Conservation (phyloP, 2,888 invertebrate species). For the Drosophila mayaguana region DNA sequence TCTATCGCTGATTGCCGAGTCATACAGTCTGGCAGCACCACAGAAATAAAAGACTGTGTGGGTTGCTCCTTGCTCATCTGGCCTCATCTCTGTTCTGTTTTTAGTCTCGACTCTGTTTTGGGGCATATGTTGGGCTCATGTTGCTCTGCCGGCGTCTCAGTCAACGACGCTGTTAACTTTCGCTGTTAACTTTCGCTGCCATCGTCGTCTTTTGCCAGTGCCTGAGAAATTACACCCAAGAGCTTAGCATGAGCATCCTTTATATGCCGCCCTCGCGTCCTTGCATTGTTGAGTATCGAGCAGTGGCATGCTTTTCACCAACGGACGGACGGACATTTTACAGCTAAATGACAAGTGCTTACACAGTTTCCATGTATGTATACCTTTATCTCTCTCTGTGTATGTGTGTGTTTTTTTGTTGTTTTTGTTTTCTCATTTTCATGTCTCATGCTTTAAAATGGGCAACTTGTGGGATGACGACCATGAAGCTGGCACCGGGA, state of each 20-base stretch:
- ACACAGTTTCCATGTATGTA: constrained; percentile 34
- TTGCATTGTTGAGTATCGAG: constrained; percentile 46
- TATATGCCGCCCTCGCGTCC: constrained; percentile 12
- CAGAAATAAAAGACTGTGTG: constrained; percentile 18
- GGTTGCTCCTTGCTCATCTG: constrained; percentile 38
- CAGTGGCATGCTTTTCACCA: constrained; percentile 59
- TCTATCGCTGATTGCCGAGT: constrained; percentile 42
- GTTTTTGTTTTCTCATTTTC: constrained; percentile 7
- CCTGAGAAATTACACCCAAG: constrained; percentile 67
- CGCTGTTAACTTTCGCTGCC: constrained; percentile 63
- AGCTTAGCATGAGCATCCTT: constrained; percentile 58
- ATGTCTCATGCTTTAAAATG: constrained; percentile 59
- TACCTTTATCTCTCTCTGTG: constrained; percentile 9
- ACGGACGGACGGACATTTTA: constrained; percentile 40
- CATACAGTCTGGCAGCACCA: constrained; percentile 78
- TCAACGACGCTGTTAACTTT: constrained; percentile 48
- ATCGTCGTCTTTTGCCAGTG: constrained; percentile 43
- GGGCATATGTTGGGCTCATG: constrained; percentile 39
- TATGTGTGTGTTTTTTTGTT: constrained; percentile 30
- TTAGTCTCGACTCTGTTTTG: constrained; percentile 27
- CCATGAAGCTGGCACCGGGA: constrained; percentile 22
- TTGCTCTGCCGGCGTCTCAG: constrained; percentile 30
- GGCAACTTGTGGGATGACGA: constrained; percentile 58
- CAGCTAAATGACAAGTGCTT: constrained; percentile 73
- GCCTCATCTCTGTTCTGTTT: constrained; percentile 27